Conservation (phyloP, 2,888 invertebrate species). For the Epinotia bilunana region DNA sequence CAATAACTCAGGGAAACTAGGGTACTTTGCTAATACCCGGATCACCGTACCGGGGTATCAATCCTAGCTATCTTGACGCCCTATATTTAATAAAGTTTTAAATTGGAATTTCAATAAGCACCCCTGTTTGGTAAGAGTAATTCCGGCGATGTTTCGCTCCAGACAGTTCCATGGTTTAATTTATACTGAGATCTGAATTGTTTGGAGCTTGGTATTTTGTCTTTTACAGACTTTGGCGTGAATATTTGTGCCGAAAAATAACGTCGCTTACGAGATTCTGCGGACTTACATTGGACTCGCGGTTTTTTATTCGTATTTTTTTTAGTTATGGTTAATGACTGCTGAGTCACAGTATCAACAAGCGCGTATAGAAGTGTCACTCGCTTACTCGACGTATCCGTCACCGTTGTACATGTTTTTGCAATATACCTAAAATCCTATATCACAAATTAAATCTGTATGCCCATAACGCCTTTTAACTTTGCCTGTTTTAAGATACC, state of each 20-base stretch:
- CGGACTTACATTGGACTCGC: neutral
- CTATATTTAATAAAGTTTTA: slow-evolving; percentile 43
- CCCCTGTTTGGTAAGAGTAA: slow-evolving; percentile 26
- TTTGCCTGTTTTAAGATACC: neutral
- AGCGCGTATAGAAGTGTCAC: too few species aligned
- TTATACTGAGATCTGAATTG: neutral
- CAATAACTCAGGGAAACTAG: neutral
- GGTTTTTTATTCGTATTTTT: neutral
- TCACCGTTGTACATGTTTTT: too few species aligned
- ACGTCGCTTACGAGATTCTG: neutral
- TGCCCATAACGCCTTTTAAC: neutral
- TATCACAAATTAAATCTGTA: neutral
- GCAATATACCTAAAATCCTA: neutral
- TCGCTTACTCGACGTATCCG: too few species aligned
- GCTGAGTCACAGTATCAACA: too few species aligned
- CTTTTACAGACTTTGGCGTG: neutral
- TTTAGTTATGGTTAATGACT: neutral
- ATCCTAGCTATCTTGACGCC: slow-evolving; percentile 30
- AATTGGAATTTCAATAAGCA: slow-evolving; percentile 40
- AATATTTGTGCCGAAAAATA: slow-evolving; percentile 1
- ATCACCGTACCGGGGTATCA: slow-evolving; percentile 6
- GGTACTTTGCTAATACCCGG: neutral
- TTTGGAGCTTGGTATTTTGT: neutral
- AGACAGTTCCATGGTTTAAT: slow-evolving; percentile 13
- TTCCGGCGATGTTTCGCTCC: slow-evolving; percentile 21